phyloP scores from a whole-genome alignment of 2,113 vertebrate genomes.

The Pontoporia blainvillei region DNA sequence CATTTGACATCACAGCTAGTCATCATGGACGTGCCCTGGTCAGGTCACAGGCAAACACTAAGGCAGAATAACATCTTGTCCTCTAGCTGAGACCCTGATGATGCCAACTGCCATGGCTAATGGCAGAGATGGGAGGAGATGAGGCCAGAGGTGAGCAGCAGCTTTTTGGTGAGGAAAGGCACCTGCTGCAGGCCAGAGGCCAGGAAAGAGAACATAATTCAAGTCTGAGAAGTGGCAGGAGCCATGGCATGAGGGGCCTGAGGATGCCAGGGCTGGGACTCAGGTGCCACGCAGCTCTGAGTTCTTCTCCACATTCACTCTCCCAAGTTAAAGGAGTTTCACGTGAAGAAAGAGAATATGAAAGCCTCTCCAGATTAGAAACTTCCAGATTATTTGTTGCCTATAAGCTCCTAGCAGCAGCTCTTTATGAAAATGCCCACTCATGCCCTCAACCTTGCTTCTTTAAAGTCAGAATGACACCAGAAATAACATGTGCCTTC shows the following conservation, averaged over 20 bases:
- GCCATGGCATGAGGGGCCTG: not conserved
- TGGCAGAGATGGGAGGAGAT: not conserved
- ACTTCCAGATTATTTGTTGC: not conserved
- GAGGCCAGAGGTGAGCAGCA: not conserved
- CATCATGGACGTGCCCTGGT: not conserved
- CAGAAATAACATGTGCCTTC: not conserved
- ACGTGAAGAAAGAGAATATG: not conserved
- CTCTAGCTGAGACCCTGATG: not conserved
- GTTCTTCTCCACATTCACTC: not conserved
- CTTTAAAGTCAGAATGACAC: not conserved
- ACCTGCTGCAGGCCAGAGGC: not conserved
- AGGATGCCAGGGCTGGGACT: not conserved
- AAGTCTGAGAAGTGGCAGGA: not conserved
- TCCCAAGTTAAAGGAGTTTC: not conserved
- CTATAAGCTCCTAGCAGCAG: not conserved
- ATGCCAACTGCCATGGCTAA: not conserved
- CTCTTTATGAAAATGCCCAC: not conserved
- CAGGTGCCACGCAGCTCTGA: not conserved
- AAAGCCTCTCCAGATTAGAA: not conserved
- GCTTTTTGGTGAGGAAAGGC: constrained; percentile 21
- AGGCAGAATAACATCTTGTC: not conserved
- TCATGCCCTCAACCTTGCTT: not conserved
- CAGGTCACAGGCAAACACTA: not conserved
- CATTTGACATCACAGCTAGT: not conserved
- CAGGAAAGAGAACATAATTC: not conserved